Percentiles rank a stretch among this genome's conserved stretches.
Conservation (phyloP, 2,113 vertebrate species). For the Lontra canadensis region DNA sequence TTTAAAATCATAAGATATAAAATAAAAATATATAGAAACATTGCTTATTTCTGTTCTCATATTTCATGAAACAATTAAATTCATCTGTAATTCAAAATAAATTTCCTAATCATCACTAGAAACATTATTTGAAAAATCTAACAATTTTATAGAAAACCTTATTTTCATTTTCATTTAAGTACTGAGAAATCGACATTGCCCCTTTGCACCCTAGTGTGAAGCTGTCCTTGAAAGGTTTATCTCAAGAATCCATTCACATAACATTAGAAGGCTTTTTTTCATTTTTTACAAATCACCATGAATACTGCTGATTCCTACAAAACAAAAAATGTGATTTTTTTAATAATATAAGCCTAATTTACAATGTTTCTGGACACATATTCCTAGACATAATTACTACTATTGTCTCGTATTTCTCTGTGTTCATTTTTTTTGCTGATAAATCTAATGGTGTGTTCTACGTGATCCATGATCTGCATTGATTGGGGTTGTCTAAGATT, state of each 20-base stretch:
- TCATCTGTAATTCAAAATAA: slow-evolving; percentile 8
- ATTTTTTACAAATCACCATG: not conserved
- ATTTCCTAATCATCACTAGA: not conserved
- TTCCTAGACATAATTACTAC: not conserved
- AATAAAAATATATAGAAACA: not conserved
- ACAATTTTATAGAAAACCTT: not conserved
- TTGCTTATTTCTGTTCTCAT: not conserved
- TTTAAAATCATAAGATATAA: not conserved
- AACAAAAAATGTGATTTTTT: not conserved
- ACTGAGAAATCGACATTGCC: not conserved
- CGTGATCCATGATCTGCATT: not conserved
- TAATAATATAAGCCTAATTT: not conserved
- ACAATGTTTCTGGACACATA: not conserved
- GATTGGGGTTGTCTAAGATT: not conserved
- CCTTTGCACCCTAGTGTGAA: not conserved
- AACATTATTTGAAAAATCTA: not conserved
- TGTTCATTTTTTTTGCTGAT: not conserved
- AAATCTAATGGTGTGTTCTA: not conserved
- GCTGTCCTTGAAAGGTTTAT: not conserved
- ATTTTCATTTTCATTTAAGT: not conserved
- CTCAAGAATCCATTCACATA: not conserved
- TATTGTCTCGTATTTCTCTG: not conserved
- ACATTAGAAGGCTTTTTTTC: not conserved
- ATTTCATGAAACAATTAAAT: not conserved
- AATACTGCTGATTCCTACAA: not conserved